Evolutionary conservation across 2,888 invertebrate genomes (phyloP).

Genomic region (Stramonita haemastoma): DNA sequence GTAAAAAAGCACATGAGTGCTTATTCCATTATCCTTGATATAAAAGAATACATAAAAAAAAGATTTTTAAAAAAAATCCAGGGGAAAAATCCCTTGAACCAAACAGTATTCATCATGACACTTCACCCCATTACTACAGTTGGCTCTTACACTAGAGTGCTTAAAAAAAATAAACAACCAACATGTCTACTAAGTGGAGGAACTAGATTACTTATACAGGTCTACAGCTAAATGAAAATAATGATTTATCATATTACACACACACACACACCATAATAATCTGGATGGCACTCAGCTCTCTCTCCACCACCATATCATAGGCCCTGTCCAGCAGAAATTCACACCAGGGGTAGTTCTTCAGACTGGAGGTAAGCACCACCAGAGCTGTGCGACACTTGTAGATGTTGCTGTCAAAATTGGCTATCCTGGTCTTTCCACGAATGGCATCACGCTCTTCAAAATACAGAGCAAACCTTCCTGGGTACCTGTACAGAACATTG

Average conservation of each 20-base stretch:
- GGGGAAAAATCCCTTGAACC: too few relatives aligned
- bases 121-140: too few relatives aligned
- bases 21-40: too few relatives aligned
- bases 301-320: neutral
- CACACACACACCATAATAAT: constrained; percentile 29
- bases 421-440: neutral
- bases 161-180: too few relatives aligned
- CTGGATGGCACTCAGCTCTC: neutral
- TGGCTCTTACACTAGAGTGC: too few relatives aligned
- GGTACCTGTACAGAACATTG: neutral
- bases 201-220: too few relatives aligned
- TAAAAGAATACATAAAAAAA: too few relatives aligned
- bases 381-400: neutral
- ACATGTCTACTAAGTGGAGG: too few relatives aligned
- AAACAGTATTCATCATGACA: too few relatives aligned
- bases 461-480: constrained; percentile 8
- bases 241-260: neutral
- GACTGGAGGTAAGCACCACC: constrained; percentile 24
- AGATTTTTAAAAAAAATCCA: too few relatives aligned
- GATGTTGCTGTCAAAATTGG: constrained; percentile 7
- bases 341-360: constrained; percentile 10
- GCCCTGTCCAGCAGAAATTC: constrained; percentile 12
- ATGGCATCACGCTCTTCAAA: constrained; percentile 23
- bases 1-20: too few relatives aligned
- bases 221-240: too few relatives aligned